Evolutionary conservation across 2,797 vertebrate species (phyloP), one percentile per base, ranked within the genome.

Genomic region (Micrastur ruficollis): DNA sequence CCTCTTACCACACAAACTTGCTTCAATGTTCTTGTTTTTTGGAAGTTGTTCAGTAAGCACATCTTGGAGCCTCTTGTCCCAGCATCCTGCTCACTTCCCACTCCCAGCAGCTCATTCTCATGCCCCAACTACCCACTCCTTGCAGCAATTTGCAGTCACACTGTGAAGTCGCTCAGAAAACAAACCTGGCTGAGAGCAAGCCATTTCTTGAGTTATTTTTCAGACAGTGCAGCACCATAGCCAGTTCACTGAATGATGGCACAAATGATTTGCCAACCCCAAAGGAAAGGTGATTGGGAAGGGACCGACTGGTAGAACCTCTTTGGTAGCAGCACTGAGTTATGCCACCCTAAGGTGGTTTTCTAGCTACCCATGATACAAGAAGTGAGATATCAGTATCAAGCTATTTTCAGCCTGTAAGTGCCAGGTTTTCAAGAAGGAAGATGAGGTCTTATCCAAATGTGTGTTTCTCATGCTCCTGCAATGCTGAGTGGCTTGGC

Each of bases 401-500:
- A 58, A 38, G 29, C 12, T 70, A 34, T 72, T 86, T 72, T 55
- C 23, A 26, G 12, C 14, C 38, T 56, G 14, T 27, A 10, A 73
- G 12, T 11, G 6, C 2, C 49, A 81, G 25, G 9, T 75, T 53
- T 79, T 74, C n/a, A 79, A 53, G 42, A 78, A 71, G 17, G 42
- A 76, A 80, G 50, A 70, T 47, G 8, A 31, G 5, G 6, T 58
- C 34, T 86, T 66, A 34, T 12, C 20, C 27, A 53, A 63, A 61
- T 25, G 11, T 36, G 17, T 23, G 11, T 59, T 68, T 34, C 44
- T 52, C 7, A 7, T 25, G 9, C 19, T 68, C 14, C 52, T 53
- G 11, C 11, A n/a, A 11, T 23, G 58, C 17, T 74, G 65, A 63
- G 49, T 1, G 3, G 25, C 21, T 75, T 0, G 0, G 25, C 19